phyloP scores from a whole-genome alignment of 1,140 invertebrate genomes.

The Phenacoccus solenopsis region DNA sequence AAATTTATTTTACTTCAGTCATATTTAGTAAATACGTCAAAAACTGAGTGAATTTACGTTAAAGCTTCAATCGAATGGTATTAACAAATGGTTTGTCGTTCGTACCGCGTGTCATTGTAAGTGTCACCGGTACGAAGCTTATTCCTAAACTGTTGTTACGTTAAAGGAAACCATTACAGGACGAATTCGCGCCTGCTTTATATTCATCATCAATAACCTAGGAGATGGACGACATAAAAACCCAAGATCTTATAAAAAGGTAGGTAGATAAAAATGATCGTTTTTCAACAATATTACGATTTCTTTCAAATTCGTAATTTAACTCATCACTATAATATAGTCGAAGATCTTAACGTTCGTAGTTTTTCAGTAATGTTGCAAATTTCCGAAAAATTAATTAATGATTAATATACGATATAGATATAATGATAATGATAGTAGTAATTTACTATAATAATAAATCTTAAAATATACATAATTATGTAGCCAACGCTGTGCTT shows the following conservation, averaged over 20 bases:
- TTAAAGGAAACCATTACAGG: too few relatives aligned
- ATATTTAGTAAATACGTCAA: not conserved
- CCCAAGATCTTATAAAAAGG: not conserved
- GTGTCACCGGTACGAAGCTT: not conserved
- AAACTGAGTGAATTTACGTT: not conserved
- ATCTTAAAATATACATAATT: not conserved
- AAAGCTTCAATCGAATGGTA: not conserved
- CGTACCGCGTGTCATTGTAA: too few relatives aligned
- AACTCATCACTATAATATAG: too few relatives aligned
- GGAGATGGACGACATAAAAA: not conserved
- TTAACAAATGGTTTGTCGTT: too few relatives aligned
- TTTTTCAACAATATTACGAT: too few relatives aligned
- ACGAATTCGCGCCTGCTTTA: too few relatives aligned
- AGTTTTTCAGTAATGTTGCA: not conserved
- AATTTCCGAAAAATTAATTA: not conserved
- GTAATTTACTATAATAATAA: not conserved
- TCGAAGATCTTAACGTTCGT: not conserved
- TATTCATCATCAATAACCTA: not conserved
- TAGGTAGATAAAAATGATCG: too few relatives aligned
- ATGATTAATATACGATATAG: not conserved
- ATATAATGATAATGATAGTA: not conserved
- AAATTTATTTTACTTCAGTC: too few relatives aligned
- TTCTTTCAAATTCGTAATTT: too few relatives aligned
- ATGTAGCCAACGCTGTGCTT: not conserved
- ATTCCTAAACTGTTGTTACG: too few relatives aligned